Evolutionary conservation across 2,888 invertebrate genomes (phyloP).

Genomic region (Eumerus sabulonum): DNA sequence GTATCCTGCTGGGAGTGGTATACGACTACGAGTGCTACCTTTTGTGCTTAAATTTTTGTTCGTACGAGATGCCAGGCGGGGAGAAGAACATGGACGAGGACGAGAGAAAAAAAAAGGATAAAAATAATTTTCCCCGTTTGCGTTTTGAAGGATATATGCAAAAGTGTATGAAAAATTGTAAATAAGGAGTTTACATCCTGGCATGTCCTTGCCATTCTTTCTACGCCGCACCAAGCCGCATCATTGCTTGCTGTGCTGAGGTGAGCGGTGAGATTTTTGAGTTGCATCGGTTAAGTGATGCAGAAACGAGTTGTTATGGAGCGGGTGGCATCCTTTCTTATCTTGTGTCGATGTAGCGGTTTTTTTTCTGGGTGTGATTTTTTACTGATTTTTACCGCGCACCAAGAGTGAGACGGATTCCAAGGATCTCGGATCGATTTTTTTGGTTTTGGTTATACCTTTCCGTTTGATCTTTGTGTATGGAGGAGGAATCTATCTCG

Average conservation of each 20-base stretch:
- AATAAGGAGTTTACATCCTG: constrained; percentile 66
- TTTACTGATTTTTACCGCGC: constrained; percentile 56
- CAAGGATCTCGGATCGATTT: constrained; percentile 26
- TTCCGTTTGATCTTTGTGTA: constrained; percentile 17
- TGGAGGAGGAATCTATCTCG: constrained; percentile 55
- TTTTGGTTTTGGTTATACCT: constrained; percentile 15
- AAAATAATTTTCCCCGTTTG: constrained; percentile 56
- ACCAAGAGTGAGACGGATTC: neutral
- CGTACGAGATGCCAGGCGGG: neutral
- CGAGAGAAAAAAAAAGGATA: constrained; percentile 19
- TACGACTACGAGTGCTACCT: constrained; percentile 13
- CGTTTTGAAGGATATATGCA: constrained; percentile 68
- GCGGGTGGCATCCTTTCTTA: constrained; percentile 51
- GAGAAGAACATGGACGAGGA: neutral
- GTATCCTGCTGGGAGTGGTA: constrained; percentile 61
- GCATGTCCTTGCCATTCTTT: constrained; percentile 48
- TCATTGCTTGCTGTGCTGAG: constrained; percentile 8
- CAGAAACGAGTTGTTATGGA: constrained; percentile 41
- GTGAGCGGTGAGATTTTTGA: constrained; percentile 45
- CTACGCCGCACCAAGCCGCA: constrained; percentile 25
- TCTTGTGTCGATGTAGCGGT: constrained; percentile 56
- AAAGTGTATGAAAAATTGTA: constrained; percentile 68
- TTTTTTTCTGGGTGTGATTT: constrained; percentile 31
- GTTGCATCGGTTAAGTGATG: constrained; percentile 68
- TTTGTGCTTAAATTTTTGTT: constrained; percentile 10